A percentile compares a stretch with the other conserved stretches of the same genome.
phyloP scores from a whole-genome alignment of 2,888 invertebrate species.

The Mimas tiliae region DNA sequence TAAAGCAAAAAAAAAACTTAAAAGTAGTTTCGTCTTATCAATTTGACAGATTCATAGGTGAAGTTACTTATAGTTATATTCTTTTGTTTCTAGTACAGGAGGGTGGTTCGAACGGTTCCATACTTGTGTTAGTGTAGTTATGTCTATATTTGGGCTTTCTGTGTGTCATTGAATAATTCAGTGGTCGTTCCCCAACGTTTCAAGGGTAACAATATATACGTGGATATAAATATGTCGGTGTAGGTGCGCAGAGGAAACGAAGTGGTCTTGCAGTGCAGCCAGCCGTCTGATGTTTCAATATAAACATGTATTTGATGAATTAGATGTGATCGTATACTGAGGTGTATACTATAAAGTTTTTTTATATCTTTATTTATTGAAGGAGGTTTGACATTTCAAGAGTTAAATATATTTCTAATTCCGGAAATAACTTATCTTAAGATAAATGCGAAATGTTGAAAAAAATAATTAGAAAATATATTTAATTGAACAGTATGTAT shows the following conservation, averaged over 20 bases:
- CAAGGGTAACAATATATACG: conserved; percentile 81
- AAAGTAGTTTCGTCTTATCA: not conserved
- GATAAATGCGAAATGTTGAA: too few species aligned
- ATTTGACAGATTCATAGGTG: not conserved
- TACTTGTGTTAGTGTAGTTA: conserved; percentile 61
- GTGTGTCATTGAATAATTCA: conserved; percentile 84
- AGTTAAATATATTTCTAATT: too few species aligned
- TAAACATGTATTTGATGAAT: too few species aligned
- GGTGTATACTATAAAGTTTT: too few species aligned
- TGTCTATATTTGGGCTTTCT: conserved; percentile 82
- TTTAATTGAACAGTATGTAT: too few species aligned
- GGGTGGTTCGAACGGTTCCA: conserved; percentile 50
- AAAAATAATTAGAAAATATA: too few species aligned
- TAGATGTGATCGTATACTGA: too few species aligned
- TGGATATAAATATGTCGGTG: conserved; percentile 34
- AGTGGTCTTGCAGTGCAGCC: conserved; percentile 29
- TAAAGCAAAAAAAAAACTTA: too few species aligned
- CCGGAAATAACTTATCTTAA: too few species aligned
- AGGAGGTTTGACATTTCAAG: too few species aligned
- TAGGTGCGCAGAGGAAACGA: conserved; percentile 27
- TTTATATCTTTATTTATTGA: too few species aligned
- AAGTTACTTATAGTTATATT: not conserved
- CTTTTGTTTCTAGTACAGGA: conserved; percentile 8
- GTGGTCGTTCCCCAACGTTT: conserved; percentile 79
- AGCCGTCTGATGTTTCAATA: not conserved